phyloP scores from a whole-genome alignment of 2,888 invertebrate genomes.

The Rhagophthalmus giganteus region DNA sequence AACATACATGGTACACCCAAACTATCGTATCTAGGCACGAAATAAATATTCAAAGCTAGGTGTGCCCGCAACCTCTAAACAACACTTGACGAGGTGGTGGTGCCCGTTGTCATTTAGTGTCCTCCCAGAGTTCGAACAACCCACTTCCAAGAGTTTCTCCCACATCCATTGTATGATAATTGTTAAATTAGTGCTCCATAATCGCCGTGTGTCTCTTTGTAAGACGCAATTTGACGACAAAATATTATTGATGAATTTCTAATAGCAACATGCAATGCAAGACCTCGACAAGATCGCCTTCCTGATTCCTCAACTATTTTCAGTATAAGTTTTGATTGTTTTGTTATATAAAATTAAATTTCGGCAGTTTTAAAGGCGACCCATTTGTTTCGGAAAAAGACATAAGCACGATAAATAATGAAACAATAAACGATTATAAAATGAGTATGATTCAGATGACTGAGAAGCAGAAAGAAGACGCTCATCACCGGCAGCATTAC shows the following conservation, averaged over 20 bases:
- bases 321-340: no score
- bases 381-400: no score
- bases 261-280: no score
- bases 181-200: slow-evolving; percentile 28
- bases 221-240: not conserved
- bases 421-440: no score
- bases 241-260: not conserved
- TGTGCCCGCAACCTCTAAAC: slow-evolving; percentile 34
- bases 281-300: no score
- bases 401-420: no score
- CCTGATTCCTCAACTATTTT: no score
- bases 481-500: no score
- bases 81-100: slow-evolving; percentile 36
- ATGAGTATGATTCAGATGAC: no score
- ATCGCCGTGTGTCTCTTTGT: not conserved
- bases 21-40: slow-evolving; percentile 3
- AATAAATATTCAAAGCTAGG: slow-evolving; percentile 27
- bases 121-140: slow-evolving; percentile 34
- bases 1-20: not conserved
- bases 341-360: no score
- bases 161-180: slow-evolving; percentile 32
- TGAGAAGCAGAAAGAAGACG: no score
- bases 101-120: slow-evolving; percentile 35
- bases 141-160: slow-evolving; percentile 26
- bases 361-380: no score